phyloP scores from a whole-genome alignment of 2,113 vertebrate species.

The Anhinga anhinga region DNA sequence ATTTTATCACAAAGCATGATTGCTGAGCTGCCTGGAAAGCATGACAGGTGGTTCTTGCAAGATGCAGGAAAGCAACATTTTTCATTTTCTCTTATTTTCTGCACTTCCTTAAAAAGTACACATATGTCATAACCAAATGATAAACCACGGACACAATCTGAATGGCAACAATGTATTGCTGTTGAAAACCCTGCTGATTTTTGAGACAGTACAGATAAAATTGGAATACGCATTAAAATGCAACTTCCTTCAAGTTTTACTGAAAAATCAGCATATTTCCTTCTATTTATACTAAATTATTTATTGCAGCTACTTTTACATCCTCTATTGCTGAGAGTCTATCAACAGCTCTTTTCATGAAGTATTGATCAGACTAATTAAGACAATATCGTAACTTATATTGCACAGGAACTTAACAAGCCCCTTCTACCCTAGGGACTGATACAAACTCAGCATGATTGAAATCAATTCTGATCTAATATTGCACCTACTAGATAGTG shows the following conservation, averaged over 20 bases:
- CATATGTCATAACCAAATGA: not conserved
- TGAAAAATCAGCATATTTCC: not conserved
- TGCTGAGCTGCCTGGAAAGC: not conserved
- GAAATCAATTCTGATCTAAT: constrained; percentile 29
- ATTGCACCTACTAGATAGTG: not conserved
- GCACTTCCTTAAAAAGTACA: not conserved
- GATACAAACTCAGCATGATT: not conserved
- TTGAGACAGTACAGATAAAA: not conserved
- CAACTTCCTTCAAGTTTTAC: not conserved
- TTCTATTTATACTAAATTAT: not conserved
- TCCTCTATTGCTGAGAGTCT: not conserved
- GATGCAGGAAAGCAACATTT: not conserved
- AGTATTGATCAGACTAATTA: constrained; percentile 30
- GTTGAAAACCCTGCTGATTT: not conserved
- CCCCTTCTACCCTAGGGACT: not conserved
- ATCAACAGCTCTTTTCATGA: not conserved
- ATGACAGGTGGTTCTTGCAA: not conserved
- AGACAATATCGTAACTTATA: not conserved
- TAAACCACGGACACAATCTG: not conserved
- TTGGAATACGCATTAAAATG: not conserved
- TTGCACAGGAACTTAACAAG: not conserved
- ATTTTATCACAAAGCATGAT: not conserved
- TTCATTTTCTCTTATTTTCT: not conserved
- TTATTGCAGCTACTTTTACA: not conserved
- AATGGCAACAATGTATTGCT: not conserved